These are phyloP conservation scores for Gopherus flavomarginatus DNA, from an alignment of 2,113 vertebrate genomes.

Conservation along the genomic window DNA sequence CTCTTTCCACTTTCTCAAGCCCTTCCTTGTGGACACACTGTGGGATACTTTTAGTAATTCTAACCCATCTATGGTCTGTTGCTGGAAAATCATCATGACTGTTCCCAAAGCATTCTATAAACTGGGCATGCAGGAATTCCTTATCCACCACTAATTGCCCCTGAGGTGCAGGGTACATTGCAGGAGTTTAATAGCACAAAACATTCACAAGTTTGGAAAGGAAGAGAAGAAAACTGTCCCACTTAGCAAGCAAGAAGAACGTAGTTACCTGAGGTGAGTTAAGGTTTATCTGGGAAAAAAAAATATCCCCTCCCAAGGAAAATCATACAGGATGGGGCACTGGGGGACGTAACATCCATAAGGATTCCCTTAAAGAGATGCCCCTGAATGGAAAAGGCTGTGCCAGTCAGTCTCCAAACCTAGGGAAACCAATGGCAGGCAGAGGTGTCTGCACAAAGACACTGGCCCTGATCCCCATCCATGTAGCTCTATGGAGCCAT, in stretches of 20 bases:
- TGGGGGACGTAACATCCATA: neutral
- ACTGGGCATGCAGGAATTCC: neutral
- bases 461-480: neutral
- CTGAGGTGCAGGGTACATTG: neutral
- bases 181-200: neutral
- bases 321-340: neutral
- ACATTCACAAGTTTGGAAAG: neutral
- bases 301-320: neutral
- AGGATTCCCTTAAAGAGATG: neutral
- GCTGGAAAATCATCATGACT: neutral
- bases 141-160: neutral
- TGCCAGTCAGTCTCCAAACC: neutral
- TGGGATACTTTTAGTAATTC: neutral
- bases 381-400: neutral
- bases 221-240: neutral
- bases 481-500: neutral
- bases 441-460: neutral
- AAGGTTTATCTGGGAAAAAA: neutral
- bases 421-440: neutral
- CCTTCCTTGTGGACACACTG: neutral
- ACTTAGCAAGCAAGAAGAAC: neutral
- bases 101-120: neutral
- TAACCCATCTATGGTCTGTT: neutral
- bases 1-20: neutral
- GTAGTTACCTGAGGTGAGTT: neutral